Evolutionary conservation across 2,888 invertebrate genomes (phyloP), one percentile per base, ranked within the genome.

Genomic region (Stratiomys singularior): DNA sequence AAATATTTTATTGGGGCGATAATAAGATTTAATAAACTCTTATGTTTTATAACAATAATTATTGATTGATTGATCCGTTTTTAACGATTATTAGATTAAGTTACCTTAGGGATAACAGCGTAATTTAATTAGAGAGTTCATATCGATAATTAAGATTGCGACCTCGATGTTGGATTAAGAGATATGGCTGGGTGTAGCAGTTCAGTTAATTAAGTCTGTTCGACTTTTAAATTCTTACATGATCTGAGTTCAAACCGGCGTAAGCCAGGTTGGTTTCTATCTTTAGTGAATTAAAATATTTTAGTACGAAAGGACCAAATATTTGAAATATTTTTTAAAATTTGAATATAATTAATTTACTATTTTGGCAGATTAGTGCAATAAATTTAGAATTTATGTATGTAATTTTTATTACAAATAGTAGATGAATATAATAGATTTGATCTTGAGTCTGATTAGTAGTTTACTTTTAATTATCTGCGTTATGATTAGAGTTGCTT

Each of bases 81-180:
- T 83, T 90, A 88, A 84, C 88, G 89, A 90, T 90, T 90, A 90
- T 81, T 90, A 90, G 90, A 90, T 88, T 88, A 91, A 93, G 90
- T 92, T 93, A 93, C 92, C 91, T 91, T 91, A 92, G 92, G 92
- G 92, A 93, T 93, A 93, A 93, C 93, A 93, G 93, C 92, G 91
- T 93, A 90, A 93, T 93, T 89, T 90, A 90, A 90, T 91, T 91
- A 88, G 88, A 91, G 89, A 93, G 93, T 89, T 90, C 92, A 85
- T 87, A 93, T 93, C 90, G 88, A 89, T 90, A 91, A 89, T 89
- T 13, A 60, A 60, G 60, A 60, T 60, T 60, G 60, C 60, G 60
- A 60, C 60, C 60, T 60, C 60, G 60, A 60, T 60, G 60, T 60
- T 60, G 25, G 60, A 60, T 25, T 60, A 60, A 60, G 1, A 60